phyloP scores from a whole-genome alignment of 1,140 invertebrate species.

The Bombus polaris region DNA sequence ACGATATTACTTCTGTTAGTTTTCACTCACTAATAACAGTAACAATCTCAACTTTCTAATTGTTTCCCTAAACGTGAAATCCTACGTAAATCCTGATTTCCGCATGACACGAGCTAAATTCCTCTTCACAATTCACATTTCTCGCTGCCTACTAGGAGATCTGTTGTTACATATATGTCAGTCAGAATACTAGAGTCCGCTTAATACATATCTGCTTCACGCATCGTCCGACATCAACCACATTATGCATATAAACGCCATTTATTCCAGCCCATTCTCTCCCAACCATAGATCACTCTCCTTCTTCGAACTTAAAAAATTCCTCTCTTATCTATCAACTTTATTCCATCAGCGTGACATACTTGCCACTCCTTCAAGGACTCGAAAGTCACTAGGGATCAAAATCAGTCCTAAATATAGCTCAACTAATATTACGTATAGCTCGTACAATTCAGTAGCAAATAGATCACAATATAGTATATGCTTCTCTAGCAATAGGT shows the following conservation, averaged over 20 bases:
- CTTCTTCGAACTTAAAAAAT: background rate
- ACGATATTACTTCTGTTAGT: too few species aligned
- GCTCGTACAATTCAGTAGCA: background rate
- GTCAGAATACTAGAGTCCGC: background rate
- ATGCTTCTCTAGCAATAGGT: background rate
- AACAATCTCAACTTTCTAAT: background rate
- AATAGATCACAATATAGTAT: background rate
- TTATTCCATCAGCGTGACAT: background rate
- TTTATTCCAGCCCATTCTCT: constrained; percentile 11
- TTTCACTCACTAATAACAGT: background rate
- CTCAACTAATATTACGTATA: too few species aligned
- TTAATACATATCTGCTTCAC: background rate
- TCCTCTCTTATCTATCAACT: background rate
- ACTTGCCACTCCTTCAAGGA: background rate
- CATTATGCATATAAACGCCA: constrained; percentile 18
- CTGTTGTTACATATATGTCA: background rate
- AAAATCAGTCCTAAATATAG: background rate
- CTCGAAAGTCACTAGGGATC: background rate
- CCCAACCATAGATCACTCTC: background rate
- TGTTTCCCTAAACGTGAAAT: background rate
- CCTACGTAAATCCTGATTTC: constrained; percentile 37
- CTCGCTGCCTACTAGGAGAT: background rate
- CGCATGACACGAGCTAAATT: background rate
- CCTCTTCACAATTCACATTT: background rate
- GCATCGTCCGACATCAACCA: background rate